Evolutionary conservation across 2,113 vertebrate genomes (phyloP).

Genomic region (Pelecanoides urinatrix): DNA sequence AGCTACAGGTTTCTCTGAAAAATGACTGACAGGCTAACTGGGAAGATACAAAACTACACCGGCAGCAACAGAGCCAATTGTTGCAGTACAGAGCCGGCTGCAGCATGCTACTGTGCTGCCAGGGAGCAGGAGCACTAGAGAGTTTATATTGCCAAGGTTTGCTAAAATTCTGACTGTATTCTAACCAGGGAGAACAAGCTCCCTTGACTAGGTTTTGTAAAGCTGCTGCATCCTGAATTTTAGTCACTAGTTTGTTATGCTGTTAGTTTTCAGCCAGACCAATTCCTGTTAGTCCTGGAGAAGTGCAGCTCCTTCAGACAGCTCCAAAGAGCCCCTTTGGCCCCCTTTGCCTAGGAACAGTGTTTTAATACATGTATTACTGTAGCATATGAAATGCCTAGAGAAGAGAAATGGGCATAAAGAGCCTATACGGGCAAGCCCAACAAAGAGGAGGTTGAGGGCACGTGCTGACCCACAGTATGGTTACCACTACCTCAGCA

Average conservation of each 20-base stretch:
- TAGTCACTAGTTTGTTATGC: neutral
- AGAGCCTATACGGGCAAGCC: neutral
- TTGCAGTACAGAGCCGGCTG: neutral
- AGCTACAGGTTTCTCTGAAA: neutral
- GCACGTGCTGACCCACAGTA: neutral
- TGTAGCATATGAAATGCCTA: neutral
- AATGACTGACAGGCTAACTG: neutral
- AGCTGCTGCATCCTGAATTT: neutral
- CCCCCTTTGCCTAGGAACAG: neutral
- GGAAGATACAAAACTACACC: accelerated
- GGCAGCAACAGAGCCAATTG: neutral
- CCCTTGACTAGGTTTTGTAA: neutral
- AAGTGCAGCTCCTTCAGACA: neutral
- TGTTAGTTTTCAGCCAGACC: neutral
- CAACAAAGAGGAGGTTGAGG: neutral
- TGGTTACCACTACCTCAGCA: neutral
- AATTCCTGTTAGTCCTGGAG: neutral
- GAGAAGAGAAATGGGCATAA: neutral
- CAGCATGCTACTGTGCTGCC: neutral
- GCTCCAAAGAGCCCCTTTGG: neutral
- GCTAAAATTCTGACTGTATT: neutral
- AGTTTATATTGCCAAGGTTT: neutral
- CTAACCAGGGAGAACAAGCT: neutral
- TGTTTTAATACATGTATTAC: neutral
- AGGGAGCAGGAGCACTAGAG: neutral